Evolutionary conservation across 2,797 vertebrate species (phyloP).

Genomic region (Poecilia wingei): DNA sequence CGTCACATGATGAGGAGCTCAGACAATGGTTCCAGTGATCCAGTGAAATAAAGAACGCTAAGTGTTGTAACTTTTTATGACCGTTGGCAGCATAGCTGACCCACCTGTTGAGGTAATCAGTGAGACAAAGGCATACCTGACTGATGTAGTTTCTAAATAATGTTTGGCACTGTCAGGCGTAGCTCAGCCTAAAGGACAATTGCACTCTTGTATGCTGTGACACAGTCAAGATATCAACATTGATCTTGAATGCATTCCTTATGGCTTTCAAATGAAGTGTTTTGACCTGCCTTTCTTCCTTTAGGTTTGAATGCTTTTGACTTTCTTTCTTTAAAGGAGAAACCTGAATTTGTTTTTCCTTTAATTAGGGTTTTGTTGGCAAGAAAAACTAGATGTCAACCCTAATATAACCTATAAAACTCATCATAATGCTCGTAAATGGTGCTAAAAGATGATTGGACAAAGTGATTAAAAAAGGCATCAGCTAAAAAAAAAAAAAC

Average conservation of each 20-base stretch:
- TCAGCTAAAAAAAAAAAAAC: neutral
- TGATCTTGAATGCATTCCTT: constrained; percentile 54
- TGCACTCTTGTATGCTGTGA: constrained; percentile 25
- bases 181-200: constrained; percentile 28
- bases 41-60: constrained; percentile 15
- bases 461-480: neutral
- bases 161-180: constrained; percentile 42
- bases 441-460: neutral
- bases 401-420: neutral
- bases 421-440: neutral
- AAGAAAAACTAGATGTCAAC: neutral
- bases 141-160: constrained; percentile 45
- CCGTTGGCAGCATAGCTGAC: constrained; percentile 45
- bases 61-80: constrained; percentile 52
- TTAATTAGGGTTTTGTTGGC: neutral
- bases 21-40: constrained; percentile 68
- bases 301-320: constrained; percentile 28
- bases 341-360: neutral
- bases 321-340: neutral
- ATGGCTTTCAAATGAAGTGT: constrained; percentile 45
- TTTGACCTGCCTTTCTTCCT: constrained; percentile 38
- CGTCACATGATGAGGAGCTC: constrained; percentile 37
- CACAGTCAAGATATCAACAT: constrained; percentile 30
- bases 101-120: constrained; percentile 51
- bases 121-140: constrained; percentile 47